These are phyloP conservation scores for Melanostoma mellinum DNA, from an alignment of 2,888 invertebrate species.

Conservation along the genomic window DNA sequence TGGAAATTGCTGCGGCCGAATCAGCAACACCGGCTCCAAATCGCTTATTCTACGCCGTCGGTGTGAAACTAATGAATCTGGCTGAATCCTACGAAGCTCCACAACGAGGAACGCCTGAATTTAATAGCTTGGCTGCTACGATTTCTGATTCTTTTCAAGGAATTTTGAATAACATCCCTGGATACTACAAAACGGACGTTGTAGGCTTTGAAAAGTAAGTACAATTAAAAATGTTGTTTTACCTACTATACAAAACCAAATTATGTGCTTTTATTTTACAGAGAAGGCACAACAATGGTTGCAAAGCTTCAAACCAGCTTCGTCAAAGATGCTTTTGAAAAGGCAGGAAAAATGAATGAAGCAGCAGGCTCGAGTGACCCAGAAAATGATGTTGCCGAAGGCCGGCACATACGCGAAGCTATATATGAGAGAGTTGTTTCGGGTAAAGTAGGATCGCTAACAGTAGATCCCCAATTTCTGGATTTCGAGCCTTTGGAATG, in stretches of 20 bases:
- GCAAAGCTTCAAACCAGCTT: conserved; percentile 90
- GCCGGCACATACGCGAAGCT: conserved; percentile 83
- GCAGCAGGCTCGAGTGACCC: conserved; percentile 75
- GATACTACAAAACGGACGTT: conserved; percentile 88
- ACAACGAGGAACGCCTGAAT: conserved; percentile 87
- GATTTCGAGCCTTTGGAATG: conserved; percentile 88
- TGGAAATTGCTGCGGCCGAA: conserved; percentile 79
- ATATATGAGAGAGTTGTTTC: conserved; percentile 87
- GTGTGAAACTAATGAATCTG: conserved; percentile 88
- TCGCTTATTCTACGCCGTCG: conserved; percentile 86
- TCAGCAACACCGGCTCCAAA: conserved; percentile 86
- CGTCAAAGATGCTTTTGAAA: conserved; percentile 87
- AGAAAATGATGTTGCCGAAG: conserved; percentile 74
- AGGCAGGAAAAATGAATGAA: conserved; percentile 79
- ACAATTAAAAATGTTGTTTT: not conserved
- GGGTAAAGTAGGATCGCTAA: conserved; percentile 90
- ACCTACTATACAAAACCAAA: conserved; percentile 38
- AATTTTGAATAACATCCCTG: conserved; percentile 85
- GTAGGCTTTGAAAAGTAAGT: conserved; percentile 88
- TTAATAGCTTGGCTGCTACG: conserved; percentile 86
- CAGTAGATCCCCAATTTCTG: conserved; percentile 91
- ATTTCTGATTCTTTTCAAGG: conserved; percentile 86
- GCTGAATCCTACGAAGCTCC: conserved; percentile 91
- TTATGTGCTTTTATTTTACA: conserved; percentile 73
- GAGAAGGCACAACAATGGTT: conserved; percentile 87